These are phyloP conservation scores for Oryzias celebensis DNA, from an alignment of 2,113 vertebrate species.

Conservation along the genomic window DNA sequence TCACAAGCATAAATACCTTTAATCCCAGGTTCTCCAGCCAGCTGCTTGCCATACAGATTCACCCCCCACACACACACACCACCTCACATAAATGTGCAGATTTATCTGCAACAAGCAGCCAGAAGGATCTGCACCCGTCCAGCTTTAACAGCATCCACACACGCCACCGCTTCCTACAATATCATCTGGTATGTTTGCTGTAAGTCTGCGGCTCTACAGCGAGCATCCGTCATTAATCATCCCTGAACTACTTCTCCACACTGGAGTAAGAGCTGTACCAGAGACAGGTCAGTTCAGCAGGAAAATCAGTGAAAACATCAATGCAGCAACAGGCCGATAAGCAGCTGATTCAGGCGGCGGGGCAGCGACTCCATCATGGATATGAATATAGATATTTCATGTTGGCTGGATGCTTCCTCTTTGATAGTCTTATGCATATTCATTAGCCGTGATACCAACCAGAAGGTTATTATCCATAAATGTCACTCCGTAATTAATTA, in stretches of 20 bases:
- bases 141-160: neutral
- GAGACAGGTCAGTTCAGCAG: neutral
- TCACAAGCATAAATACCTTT: too few species aligned
- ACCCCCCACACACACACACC: too few species aligned
- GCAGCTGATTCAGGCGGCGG: constrained; percentile 19
- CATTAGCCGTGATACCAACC: constrained; percentile 73
- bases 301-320: constrained; percentile 12
- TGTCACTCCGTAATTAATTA: constrained; percentile 82
- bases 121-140: too few species aligned
- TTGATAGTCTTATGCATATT: constrained; percentile 73
- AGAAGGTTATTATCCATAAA: constrained; percentile 84
- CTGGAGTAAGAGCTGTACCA: neutral
- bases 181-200: neutral
- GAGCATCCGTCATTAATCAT: constrained; percentile 12
- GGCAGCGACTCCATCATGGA: constrained; percentile 30
- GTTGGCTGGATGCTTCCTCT: constrained; percentile 55
- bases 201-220: neutral
- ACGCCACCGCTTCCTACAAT: neutral
- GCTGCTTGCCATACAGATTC: too few species aligned
- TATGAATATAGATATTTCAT: constrained; percentile 62
- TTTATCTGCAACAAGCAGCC: too few species aligned
- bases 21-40: too few species aligned
- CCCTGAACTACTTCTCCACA: constrained; percentile 1
- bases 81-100: too few species aligned
- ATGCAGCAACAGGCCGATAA: constrained; percentile 3